Percentiles rank a stretch among this genome's conserved stretches.
phyloP scores from a whole-genome alignment of 2,797 vertebrate species.

The Sternotherus odoratus region DNA sequence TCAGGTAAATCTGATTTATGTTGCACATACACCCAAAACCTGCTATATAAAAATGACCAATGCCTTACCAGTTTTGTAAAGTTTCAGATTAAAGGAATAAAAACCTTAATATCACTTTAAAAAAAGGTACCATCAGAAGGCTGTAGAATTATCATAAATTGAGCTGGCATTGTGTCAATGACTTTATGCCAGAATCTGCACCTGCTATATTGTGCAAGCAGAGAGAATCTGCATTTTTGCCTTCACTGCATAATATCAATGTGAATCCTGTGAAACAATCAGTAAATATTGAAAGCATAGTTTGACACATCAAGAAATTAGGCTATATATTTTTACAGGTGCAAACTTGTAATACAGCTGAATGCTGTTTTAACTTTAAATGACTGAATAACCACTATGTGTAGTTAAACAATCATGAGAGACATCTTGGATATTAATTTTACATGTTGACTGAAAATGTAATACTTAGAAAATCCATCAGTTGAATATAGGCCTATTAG shows the following conservation, averaged over 20 bases:
- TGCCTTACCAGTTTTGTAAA: accelerated
- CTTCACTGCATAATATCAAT: accelerated
- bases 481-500: background rate
- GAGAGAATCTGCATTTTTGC: background rate
- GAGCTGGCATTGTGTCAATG: background rate
- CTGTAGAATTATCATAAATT: background rate
- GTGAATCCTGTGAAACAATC: background rate
- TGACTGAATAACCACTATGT: background rate
- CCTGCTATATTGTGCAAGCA: background rate
- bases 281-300: background rate
- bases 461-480: background rate
- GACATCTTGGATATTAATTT: background rate
- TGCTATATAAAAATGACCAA: background rate
- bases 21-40: background rate
- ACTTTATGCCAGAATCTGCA: background rate
- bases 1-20: background rate
- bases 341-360: background rate
- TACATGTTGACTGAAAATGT: background rate
- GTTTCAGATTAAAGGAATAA: background rate
- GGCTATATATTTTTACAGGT: background rate
- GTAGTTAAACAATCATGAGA: background rate
- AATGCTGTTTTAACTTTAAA: background rate
- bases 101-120: background rate
- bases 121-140: accelerated
- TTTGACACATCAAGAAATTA: background rate